Base-by-base conservation (phyloP, 2,797 vertebrate genomes). In the Alca torda region DNA sequence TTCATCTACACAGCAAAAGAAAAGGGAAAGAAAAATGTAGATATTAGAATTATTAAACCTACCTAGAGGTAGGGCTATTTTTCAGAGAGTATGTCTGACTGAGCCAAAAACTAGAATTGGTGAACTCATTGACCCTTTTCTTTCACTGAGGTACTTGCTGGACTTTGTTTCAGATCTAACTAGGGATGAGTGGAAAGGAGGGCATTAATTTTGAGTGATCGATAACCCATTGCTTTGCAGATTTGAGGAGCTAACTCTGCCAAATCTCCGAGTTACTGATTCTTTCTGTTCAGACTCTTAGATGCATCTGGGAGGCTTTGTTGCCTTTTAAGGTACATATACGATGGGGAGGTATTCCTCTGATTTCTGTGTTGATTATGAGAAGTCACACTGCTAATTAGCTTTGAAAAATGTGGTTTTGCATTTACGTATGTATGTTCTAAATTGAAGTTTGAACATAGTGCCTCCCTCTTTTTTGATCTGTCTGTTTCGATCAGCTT, bases 31-130 rank as follows among this genome's bases (percentile, higher is more conserved):
- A 94, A 65, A 93, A 64, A 53, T 60, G 45, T 80, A 86, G 60
- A 78, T 87, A 19, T 63, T 83, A 70, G 41, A 88, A 95, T 95
- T 96, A 86, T 84, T 96, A 89, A 84, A 81, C 46, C 54, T 65
- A 41, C 37, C 30, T 61, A 87, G 74, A 87, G 24, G 24, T 30
- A 89, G 51, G 51, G 74, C 67, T 30, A 24, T 60, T 50, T 84
- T 90, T 85, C 39, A 74, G 18, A 81, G 19, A 67, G 9, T n/a
- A 54, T 70, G 57, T 96, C 84, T 87, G 69, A 57, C 64, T 77
- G 61, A 94, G 53, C 8, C 54, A 87, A 72, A 84, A 60, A 9
- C 24, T 53, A 60, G 63, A 70, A 70, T 57, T 68, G 76, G 33
- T 37, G 46, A 93, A 93, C 64, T 91, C 24, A 33, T 35, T 37